A percentile compares a stretch with the other conserved stretches of the same genome.
Conservation (phyloP, 2,797 vertebrate species). For the Ibycter americanus region DNA sequence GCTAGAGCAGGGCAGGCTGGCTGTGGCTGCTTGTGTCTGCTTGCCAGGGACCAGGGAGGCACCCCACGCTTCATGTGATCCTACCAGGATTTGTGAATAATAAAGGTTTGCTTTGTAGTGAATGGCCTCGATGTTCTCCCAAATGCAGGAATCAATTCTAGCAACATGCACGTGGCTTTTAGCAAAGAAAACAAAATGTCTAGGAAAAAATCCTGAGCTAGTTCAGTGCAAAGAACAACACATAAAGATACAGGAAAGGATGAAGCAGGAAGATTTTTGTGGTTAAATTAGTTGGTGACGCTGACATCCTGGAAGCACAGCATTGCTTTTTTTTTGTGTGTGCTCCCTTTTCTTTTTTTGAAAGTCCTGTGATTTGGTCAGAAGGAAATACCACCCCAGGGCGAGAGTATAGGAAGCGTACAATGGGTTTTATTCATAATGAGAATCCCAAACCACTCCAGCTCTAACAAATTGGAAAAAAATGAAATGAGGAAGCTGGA, state of each 20-base stretch:
- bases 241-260: background rate
- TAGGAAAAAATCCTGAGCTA: background rate
- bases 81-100: background rate
- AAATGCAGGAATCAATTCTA: background rate
- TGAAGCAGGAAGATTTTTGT: background rate
- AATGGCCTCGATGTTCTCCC: background rate
- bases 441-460: background rate
- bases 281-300: background rate
- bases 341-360: background rate
- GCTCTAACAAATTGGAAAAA: background rate
- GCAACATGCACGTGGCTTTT: fast-evolving
- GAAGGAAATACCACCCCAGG: background rate
- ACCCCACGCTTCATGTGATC: background rate
- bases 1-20: background rate
- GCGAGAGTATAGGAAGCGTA: background rate
- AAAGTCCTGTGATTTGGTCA: background rate
- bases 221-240: background rate
- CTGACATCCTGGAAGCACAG: background rate
- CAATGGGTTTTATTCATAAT: constrained; percentile 13
- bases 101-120: background rate
- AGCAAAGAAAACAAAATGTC: background rate
- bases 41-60: background rate
- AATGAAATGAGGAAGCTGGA: background rate
- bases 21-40: background rate
- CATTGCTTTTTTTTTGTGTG: background rate